Evolutionary conservation across 2,888 invertebrate genomes (phyloP), one percentile per base, ranked within the genome.

Genomic region (Phlogophora meticulosa): DNA sequence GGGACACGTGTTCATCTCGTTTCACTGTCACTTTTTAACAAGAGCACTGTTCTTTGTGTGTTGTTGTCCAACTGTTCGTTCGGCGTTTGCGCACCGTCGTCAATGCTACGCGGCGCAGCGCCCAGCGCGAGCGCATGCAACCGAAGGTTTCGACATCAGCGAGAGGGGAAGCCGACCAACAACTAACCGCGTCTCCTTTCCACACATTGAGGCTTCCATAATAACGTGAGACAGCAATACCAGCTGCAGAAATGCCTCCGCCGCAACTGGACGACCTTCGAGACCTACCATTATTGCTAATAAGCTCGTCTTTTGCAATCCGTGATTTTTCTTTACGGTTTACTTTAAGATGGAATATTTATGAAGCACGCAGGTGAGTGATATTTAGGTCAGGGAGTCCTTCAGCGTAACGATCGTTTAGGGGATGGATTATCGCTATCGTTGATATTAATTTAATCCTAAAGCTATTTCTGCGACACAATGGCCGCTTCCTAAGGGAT

Each of bases 241-340:
- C 80, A 83, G 80, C 87, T 89, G 88, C 87, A 89, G 84, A 87
- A 79, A 83, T 80, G 65, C 69, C 80, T 63, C 67, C 82, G 84
- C 83, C 83, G 87, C 87, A 88, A 92, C 88, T 90, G 88, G 93
- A 75, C 88, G 94, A 94, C 95, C 95, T 95, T 94, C 93, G 87
- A 86, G 86, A 85, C 87, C 88, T 88, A 92, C 91, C 88, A 91
- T 92, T 93, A 93, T 94, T 93, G 92, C 92, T 93, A 92, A 93
- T 92, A 92, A 91, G 88, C 87, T 86, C 81, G 85, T 85, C 83
- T 94, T 93, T 93, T 91, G 93, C 93, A 94, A 95, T 89, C 86
- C 84, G 81, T 86, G 86, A 88, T 90, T 90, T 89, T 88, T 85
- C 86, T 89, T 88, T 89, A 91, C 90, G 89, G 85, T 87, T 90